Evolutionary conservation across 2,113 vertebrate genomes (phyloP).

Genomic region (Loxodonta africana): DNA sequence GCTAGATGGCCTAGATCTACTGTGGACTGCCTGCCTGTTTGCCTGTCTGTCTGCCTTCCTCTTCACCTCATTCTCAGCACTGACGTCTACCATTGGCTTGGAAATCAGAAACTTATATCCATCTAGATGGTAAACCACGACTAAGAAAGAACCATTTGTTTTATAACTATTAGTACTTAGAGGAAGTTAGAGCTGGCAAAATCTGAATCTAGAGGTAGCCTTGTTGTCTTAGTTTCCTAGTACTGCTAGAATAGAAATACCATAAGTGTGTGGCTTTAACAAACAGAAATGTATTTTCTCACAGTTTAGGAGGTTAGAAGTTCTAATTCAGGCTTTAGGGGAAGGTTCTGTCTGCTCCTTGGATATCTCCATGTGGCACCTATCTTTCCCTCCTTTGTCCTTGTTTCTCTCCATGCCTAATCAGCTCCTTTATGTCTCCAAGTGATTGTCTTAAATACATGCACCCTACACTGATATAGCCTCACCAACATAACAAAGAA

Average conservation of each 20-base stretch:
- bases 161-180: constrained; percentile 43
- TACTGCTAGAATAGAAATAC: neutral
- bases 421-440: neutral
- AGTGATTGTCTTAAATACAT: neutral
- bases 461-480: neutral
- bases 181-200: constrained; percentile 62
- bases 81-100: constrained; percentile 49
- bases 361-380: neutral
- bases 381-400: neutral
- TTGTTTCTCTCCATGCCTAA: neutral
- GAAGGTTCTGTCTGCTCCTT: neutral
- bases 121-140: constrained; percentile 75
- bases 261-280: neutral
- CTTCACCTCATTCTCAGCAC: constrained; percentile 56
- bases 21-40: neutral
- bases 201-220: neutral
- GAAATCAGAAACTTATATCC: constrained; percentile 64
- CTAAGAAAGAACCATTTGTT: constrained; percentile 58
- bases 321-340: neutral
- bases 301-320: neutral
- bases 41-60: constrained; percentile 16
- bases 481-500: neutral
- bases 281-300: neutral
- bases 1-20: neutral
- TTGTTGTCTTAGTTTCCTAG: neutral